A percentile compares a stretch with the other conserved stretches of the same genome.
These are phyloP conservation scores for Ctenochaetus hawaiiensis DNA, from an alignment of 2,797 vertebrate genomes.

Conservation along the genomic window DNA sequence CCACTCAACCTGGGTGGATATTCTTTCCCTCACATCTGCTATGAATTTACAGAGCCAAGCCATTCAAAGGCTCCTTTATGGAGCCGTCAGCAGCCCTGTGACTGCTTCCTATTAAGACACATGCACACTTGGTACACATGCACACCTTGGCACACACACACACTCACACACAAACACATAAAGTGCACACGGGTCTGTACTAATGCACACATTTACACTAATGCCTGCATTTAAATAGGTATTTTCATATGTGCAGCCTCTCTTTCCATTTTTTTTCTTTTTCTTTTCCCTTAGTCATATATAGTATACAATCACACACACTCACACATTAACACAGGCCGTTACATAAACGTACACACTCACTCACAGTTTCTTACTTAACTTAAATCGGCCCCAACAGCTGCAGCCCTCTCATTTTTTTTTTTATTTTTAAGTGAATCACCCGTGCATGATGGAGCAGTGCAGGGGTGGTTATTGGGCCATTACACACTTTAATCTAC, in stretches of 20 bases:
- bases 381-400: constrained; percentile 71
- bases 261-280: neutral
- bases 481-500: constrained; percentile 81
- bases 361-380: constrained; percentile 55
- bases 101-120: constrained; percentile 83
- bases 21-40: constrained; percentile 89
- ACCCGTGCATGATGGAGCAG: constrained; percentile 54
- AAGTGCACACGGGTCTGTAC: constrained; percentile 31
- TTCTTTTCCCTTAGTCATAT: constrained; percentile 5
- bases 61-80: constrained; percentile 89
- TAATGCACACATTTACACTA: constrained; percentile 41
- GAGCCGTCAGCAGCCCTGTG: constrained; percentile 80
- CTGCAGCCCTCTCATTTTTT: constrained; percentile 57
- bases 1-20: constrained; percentile 87
- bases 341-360: constrained; percentile 13
- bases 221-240: constrained; percentile 39
- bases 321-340: constrained; percentile 4
- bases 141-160: constrained; percentile 61
- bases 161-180: constrained; percentile 12
- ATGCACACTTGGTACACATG: constrained; percentile 47
- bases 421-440: constrained; percentile 45
- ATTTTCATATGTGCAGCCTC: constrained; percentile 11
- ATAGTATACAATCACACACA: constrained; percentile 23
- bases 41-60: constrained; percentile 83
- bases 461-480: constrained; percentile 66